Base-by-base conservation (phyloP, 1,140 invertebrate species). In the Anoplolepis gracilipes region DNA sequence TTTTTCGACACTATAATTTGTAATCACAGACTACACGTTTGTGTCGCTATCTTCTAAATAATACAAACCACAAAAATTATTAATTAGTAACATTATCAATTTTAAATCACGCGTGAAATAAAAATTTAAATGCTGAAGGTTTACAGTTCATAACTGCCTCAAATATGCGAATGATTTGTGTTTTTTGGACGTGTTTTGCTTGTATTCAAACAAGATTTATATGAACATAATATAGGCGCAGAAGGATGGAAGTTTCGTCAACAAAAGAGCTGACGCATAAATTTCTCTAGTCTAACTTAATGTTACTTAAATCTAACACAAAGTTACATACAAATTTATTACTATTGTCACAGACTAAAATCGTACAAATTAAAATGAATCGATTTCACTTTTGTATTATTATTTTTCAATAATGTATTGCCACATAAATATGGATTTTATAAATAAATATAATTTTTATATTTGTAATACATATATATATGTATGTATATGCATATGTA, bases 11-110 rank as follows among this genome's bases (percentile, higher is more conserved):
- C 55, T 87, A 85, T 49, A 85, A 77, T 88, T 61, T 49, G 73
- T 88, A 88, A 88, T 88, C 86, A 88, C 81, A 88, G 73, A 88
- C 85, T 88, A 88, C 73, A 88, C 77, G 42, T 39, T 39, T 65
- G 36, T 78, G 70, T 88, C 72, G 61, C 86, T 85, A 55, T 88
- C 53, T 75, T 22, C 86, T 88, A 88, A 39, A 84, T 57, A 87
- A 84, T 75, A 88, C 25, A 55, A 25, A 57, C 87, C 88, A 88
- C 81, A 88, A 88, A 88, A 85, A 53, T 85, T 46, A 88, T 81
- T 69, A 5, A 25, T 84, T 76, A 78, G 42, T 30, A 72, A 30
- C 55, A 55, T 77, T 87, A n/a, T 87, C 33, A 75, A 49, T 36
- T 85, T 13, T 82, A 87, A 87, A 11, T 73, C 67, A 53, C 42